These are phyloP conservation scores for Coreius guichenoti DNA, from an alignment of 2,797 vertebrate genomes.

Conservation along the genomic window DNA sequence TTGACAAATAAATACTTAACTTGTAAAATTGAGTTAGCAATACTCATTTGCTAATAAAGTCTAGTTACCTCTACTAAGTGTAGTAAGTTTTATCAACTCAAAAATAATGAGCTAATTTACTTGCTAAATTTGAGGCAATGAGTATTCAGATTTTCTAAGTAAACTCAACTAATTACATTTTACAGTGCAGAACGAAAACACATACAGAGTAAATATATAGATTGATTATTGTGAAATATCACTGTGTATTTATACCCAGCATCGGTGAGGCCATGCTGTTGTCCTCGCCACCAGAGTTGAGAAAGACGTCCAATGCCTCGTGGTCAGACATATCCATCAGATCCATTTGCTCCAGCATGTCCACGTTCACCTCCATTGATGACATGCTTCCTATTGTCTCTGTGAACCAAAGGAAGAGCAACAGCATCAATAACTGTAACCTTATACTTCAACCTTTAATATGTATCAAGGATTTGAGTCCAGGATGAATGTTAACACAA, in stretches of 20 bases:
- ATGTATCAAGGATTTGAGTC: constrained; percentile 68
- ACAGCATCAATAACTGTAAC: constrained; percentile 33
- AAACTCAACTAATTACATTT: too few relatives aligned
- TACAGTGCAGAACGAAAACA: neutral
- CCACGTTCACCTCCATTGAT: constrained; percentile 90
- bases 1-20: too few relatives aligned
- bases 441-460: neutral
- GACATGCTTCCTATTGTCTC: constrained; percentile 90
- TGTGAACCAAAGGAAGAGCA: constrained; percentile 63
- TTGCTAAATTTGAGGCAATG: too few relatives aligned
- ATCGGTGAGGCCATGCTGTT: constrained; percentile 83
- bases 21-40: too few relatives aligned
- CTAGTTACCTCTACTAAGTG: too few relatives aligned
- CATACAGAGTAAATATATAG: neutral
- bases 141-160: too few relatives aligned
- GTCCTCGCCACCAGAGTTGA: constrained; percentile 85
- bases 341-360: constrained; percentile 90
- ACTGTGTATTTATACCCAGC: constrained; percentile 76
- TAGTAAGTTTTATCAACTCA: too few relatives aligned
- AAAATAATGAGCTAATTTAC: too few relatives aligned
- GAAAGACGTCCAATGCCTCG: constrained; percentile 86
- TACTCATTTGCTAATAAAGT: too few relatives aligned
- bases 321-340: constrained; percentile 88
- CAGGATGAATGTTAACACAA: constrained; percentile 61
- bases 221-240: neutral